A percentile compares a stretch with the other conserved stretches of the same genome.
These are phyloP conservation scores for Helicoverpa assulta DNA, from an alignment of 2,888 invertebrate species.

Conservation along the genomic window DNA sequence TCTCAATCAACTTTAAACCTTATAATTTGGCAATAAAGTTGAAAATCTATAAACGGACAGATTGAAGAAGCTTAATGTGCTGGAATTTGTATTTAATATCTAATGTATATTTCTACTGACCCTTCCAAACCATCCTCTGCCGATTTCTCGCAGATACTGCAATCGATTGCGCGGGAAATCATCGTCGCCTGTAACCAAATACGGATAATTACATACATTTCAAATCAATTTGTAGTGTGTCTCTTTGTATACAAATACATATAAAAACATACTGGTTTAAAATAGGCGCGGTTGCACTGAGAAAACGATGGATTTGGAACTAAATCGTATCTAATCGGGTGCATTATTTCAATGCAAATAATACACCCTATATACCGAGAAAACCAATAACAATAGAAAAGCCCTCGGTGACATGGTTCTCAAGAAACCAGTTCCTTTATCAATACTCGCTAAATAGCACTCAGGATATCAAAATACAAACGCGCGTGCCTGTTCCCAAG, in stretches of 20 bases:
- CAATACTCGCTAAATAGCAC: not conserved
- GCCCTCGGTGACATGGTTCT: not conserved
- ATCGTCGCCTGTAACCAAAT: conserved; percentile 79
- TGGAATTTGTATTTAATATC: too few species aligned
- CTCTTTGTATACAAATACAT: conserved; percentile 12
- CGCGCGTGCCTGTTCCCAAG: conserved; percentile 22
- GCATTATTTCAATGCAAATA: too few species aligned
- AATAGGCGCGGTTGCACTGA: conserved; percentile 7
- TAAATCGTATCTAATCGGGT: too few species aligned
- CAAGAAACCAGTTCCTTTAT: conserved; percentile 11
- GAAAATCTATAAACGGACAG: too few species aligned
- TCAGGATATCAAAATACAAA: conserved; percentile 20
- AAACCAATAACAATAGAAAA: too few species aligned
- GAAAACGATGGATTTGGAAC: not conserved
- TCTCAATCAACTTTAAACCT: too few species aligned
- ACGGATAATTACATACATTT: conserved; percentile 44
- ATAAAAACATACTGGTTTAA: conserved; percentile 26
- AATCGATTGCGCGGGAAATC: conserved; percentile 94
- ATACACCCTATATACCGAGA: too few species aligned
- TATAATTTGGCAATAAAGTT: too few species aligned
- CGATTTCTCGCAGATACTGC: conserved; percentile 95
- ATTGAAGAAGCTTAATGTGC: too few species aligned
- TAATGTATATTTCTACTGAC: conserved; percentile 72
- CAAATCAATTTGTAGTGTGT: conserved; percentile 36
- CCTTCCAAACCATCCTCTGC: conserved; percentile 96